phyloP scores from a whole-genome alignment of 2,888 invertebrate genomes.

The Tipula vernalis region DNA sequence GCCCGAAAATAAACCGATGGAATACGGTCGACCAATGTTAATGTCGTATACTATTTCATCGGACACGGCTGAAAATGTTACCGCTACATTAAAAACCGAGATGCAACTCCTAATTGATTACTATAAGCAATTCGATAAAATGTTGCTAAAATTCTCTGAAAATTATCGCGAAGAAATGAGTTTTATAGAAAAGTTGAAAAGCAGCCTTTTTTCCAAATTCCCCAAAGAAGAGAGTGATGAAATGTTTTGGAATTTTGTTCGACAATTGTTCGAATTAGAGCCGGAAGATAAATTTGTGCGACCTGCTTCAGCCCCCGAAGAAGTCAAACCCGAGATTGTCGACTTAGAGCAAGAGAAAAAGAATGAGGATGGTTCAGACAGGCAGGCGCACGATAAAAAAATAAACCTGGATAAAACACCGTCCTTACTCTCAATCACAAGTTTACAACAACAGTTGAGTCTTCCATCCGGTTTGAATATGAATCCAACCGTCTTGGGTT shows the following conservation, averaged over 20 bases:
- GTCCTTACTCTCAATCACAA: conserved; percentile 22
- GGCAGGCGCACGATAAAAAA: conserved; percentile 17
- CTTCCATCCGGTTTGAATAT: conserved; percentile 35
- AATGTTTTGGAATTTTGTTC: conserved; percentile 65
- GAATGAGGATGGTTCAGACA: conserved; percentile 24
- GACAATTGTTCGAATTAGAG: conserved; percentile 60
- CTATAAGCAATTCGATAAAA: conserved; percentile 54
- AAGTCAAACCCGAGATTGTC: conserved; percentile 22
- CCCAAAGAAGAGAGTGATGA: conserved; percentile 68
- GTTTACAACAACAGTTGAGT: conserved; percentile 32
- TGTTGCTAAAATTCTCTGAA: conserved; percentile 49
- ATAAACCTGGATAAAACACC: conserved; percentile 24
- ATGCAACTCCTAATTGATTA: conserved; percentile 77
- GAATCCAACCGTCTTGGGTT: conserved; percentile 34
- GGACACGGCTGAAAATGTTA: conserved; percentile 65
- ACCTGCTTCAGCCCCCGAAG: conserved; percentile 30
- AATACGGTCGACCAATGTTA: conserved; percentile 85
- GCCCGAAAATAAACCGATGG: conserved; percentile 79
- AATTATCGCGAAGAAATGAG: conserved; percentile 44
- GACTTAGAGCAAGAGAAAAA: conserved; percentile 23
- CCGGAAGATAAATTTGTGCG: conserved; percentile 55
- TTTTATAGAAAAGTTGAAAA: conserved; percentile 76
- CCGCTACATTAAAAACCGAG: conserved; percentile 70
- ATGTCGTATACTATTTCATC: conserved; percentile 75
- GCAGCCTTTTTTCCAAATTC: conserved; percentile 66